A percentile compares a stretch with the other conserved stretches of the same genome.
Conservation (phyloP, 2,113 vertebrate species). For the Psettodes erumei region DNA sequence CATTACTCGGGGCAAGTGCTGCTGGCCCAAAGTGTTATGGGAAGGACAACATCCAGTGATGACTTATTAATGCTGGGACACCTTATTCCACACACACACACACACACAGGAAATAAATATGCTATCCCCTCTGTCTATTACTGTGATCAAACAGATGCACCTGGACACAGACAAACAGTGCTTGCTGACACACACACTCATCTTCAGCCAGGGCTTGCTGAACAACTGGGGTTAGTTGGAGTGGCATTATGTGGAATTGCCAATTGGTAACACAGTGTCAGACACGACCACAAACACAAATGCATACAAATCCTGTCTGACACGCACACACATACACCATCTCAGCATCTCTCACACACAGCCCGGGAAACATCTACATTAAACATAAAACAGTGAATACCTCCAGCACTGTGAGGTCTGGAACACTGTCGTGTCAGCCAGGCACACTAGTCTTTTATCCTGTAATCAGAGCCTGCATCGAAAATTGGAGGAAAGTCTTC, state of each 20-base stretch:
- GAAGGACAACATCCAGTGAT: constrained; percentile 68
- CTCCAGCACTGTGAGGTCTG: constrained; percentile 16
- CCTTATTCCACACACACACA: constrained; percentile 65
- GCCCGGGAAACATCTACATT: constrained; percentile 19
- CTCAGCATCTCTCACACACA: not conserved
- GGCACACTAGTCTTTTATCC: constrained; percentile 19
- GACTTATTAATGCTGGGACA: constrained; percentile 76
- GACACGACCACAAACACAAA: constrained; percentile 14
- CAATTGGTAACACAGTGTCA: constrained; percentile 40
- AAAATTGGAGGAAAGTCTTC: constrained; percentile 37
- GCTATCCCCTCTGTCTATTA: constrained; percentile 55
- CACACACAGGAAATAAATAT: constrained; percentile 74
- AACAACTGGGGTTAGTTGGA: constrained; percentile 27
- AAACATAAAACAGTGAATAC: constrained; percentile 20
- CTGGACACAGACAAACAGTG: constrained; percentile 27
- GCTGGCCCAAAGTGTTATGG: constrained; percentile 67
- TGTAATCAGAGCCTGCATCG: constrained; percentile 39
- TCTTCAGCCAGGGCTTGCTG: constrained; percentile 17
- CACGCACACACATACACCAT: not conserved
- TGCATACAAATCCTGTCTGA: constrained; percentile 24
- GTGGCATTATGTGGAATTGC: constrained; percentile 13
- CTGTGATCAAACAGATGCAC: constrained; percentile 55
- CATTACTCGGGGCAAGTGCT: constrained; percentile 78
- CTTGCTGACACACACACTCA: not conserved
- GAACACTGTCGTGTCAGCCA: constrained; percentile 21